A percentile compares a stretch with the other conserved stretches of the same genome.
Evolutionary conservation across 92 coral and sea anemone species (phyloP).

Genomic region (Phymanthus crucifer): DNA sequence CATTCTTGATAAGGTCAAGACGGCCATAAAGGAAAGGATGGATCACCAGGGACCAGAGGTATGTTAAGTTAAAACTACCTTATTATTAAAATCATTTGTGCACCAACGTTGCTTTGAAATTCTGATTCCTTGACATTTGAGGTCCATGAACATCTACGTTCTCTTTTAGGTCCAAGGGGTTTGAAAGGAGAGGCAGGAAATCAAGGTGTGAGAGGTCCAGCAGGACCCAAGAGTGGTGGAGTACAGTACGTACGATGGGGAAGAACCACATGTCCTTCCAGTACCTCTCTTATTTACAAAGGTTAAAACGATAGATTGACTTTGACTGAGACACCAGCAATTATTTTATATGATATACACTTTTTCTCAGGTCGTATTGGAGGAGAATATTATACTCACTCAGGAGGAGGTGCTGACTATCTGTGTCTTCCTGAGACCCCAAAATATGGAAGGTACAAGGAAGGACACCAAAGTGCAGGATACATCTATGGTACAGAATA

Average conservation of each 20-base stretch:
- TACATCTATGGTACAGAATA: slow-evolving; percentile 66
- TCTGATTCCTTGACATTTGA: not conserved
- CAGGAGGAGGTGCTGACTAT: no score
- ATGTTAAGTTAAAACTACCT: not conserved
- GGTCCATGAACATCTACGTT: not conserved
- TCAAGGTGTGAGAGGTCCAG: slow-evolving; percentile 21
- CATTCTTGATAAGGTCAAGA: not conserved
- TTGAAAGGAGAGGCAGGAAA: slow-evolving; percentile 17
- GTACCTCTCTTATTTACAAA: no score
- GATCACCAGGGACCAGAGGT: slow-evolving; percentile 18
- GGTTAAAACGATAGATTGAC: no score
- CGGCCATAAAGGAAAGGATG: not conserved
- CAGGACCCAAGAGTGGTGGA: slow-evolving; percentile 41
- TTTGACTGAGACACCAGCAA: no score
- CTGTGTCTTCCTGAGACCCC: no score
- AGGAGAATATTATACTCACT: no score
- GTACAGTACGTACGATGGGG: slow-evolving; percentile 64
- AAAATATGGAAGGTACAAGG: no score
- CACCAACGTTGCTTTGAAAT: no score
- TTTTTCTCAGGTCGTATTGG: no score
- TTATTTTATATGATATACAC: no score
- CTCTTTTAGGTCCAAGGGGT: not conserved
- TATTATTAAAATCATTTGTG: not conserved
- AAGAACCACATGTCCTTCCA: slow-evolving; percentile 45
- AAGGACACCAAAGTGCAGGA: no score